phyloP scores from a whole-genome alignment of 2,888 invertebrate species.

The Chelonus formosanus region DNA sequence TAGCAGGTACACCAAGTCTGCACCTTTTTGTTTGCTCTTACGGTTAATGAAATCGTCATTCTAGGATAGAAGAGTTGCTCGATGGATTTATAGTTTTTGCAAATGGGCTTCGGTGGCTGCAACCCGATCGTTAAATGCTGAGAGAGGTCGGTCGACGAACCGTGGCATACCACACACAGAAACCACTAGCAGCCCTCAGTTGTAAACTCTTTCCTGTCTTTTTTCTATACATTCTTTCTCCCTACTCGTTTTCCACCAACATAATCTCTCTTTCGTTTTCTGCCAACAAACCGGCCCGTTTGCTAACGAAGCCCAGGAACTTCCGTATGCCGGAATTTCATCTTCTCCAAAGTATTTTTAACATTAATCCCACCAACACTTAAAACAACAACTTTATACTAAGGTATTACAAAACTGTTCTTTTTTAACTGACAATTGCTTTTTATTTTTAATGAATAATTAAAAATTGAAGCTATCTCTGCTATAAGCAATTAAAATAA shows the following conservation, averaged over 20 bases:
- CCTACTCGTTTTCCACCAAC: neutral
- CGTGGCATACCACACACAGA: constrained; percentile 20
- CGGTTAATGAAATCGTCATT: constrained; percentile 32
- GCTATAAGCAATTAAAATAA: neutral
- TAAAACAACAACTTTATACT: neutral
- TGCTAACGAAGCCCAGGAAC: constrained; percentile 18
- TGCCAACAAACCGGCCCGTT: constrained; percentile 7
- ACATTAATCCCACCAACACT: constrained; percentile 11
- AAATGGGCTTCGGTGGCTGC: constrained; percentile 19
- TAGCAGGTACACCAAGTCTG: neutral
- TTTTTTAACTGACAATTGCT: neutral
- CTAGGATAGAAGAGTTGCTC: constrained; percentile 5
- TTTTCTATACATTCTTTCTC: constrained; percentile 6
- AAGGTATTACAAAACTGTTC: neutral
- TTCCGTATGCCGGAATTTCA: constrained; percentile 11
- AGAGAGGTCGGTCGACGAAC: constrained; percentile 29
- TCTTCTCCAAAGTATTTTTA: neutral
- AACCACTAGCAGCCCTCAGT: constrained; percentile 16
- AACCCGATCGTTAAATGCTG: constrained; percentile 27
- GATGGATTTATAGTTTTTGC: constrained; percentile 33
- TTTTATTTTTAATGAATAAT: neutral
- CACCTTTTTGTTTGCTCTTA: constrained; percentile 3
- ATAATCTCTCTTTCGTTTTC: too few species aligned
- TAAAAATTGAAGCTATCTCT: neutral
- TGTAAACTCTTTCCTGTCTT: constrained; percentile 4